Evolutionary conservation across 2,888 invertebrate genomes (phyloP), one percentile per base, ranked within the genome.

Genomic region (Rhagium mordax): DNA sequence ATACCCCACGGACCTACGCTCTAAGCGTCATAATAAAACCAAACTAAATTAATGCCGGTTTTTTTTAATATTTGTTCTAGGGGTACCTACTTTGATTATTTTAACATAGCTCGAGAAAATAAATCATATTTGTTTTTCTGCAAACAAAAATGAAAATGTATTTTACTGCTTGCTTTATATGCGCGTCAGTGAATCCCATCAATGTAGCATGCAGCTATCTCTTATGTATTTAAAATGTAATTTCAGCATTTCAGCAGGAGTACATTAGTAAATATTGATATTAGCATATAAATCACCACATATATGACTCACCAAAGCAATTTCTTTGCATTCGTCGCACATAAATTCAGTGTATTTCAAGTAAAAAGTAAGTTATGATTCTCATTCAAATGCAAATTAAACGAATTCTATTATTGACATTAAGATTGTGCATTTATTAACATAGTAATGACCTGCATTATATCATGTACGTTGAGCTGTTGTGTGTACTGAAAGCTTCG

Each of bases 381-480:
- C 80, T 78, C 81, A 83, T 84, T 84, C 83, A 81, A 78, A 85
- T 85, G 84, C 81, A 84, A 84, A 85, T 84, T 80, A 74, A 76
- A 78, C 77, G 80, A 82, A 82, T 83, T 81, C 77, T 82, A 81
- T 82, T 81, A 84, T 84, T 84, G 84, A 84, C 83, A 83, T 85
- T 84, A 83, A 83, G 83, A 84, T 83, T 82, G 80, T 82, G 83
- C 84, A 83, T 84, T 81, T 83, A 84, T 84, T 84, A 82, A 80
- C 83, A 84, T 84, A 84, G 79, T 83, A 84, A 81, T 79, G 75
- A 75, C 53, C 49, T 33, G n/a, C 64, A 69, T 65, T 67, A 60
- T 48, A 61, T 66, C 53, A 47, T 21, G 41, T 60, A 60, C 21
- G 13, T 47, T 51, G 7, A 15, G 69, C 49, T 27, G 20, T 49